Percentiles rank a stretch among this genome's conserved stretches.
These are phyloP conservation scores for Carabus problematicus DNA, from an alignment of 2,888 invertebrate genomes.

Conservation along the genomic window DNA sequence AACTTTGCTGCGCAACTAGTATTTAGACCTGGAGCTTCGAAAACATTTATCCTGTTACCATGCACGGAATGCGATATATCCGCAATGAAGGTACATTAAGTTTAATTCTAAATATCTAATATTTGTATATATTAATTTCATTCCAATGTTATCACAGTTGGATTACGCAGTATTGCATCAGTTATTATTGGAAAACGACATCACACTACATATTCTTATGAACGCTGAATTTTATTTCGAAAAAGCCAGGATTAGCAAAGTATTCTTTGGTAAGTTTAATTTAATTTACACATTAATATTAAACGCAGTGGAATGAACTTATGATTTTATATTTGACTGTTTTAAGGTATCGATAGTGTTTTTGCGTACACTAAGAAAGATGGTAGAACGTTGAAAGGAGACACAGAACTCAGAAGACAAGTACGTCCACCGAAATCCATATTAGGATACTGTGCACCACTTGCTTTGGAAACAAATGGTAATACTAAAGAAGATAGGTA, in stretches of 20 bases:
- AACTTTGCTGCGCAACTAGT: slow-evolving; percentile 75
- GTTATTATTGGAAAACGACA: slow-evolving; percentile 80
- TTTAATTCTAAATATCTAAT: not conserved
- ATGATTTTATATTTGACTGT: slow-evolving; percentile 6
- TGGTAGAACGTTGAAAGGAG: slow-evolving; percentile 72
- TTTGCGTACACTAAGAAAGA: slow-evolving; percentile 83
- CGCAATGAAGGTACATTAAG: slow-evolving; percentile 68
- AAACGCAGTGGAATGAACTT: not conserved
- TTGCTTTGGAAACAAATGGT: slow-evolving; percentile 88
- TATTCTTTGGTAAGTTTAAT: slow-evolving; percentile 72
- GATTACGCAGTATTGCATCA: slow-evolving; percentile 86
- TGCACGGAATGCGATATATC: slow-evolving; percentile 77
- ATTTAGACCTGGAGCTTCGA: slow-evolving; percentile 84
- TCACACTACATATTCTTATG: slow-evolving; percentile 83
- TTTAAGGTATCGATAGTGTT: slow-evolving; percentile 75
- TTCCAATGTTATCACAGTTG: slow-evolving; percentile 62
- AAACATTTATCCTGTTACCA: slow-evolving; percentile 81
- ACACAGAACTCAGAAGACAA: slow-evolving; percentile 74
- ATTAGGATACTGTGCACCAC: slow-evolving; percentile 79
- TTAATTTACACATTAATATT: too few species aligned
- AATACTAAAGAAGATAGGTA: not conserved
- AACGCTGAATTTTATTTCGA: slow-evolving; percentile 80
- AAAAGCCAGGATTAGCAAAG: slow-evolving; percentile 74
- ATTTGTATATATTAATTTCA: slow-evolving; percentile 20
- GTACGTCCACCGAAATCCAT: slow-evolving; percentile 77